phyloP scores from a whole-genome alignment of 2,113 vertebrate genomes.

The Clinocottus analis region DNA sequence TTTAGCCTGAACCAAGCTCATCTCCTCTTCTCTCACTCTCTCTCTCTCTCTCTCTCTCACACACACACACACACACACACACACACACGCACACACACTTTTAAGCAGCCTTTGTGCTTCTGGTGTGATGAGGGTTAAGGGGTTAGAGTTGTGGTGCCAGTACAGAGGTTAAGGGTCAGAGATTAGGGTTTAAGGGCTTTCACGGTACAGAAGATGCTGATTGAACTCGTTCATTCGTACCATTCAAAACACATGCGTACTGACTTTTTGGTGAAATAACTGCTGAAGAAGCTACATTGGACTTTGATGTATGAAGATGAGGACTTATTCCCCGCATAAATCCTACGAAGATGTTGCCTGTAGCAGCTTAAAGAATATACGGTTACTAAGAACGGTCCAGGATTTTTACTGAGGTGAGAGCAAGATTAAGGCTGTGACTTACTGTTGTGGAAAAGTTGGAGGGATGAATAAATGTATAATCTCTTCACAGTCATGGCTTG shows the following conservation, averaged over 20 bases:
- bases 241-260: slow-evolving; percentile 44
- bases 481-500: neutral
- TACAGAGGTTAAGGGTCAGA: slow-evolving; percentile 56
- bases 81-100: slow-evolving; percentile 25
- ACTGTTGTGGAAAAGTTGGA: neutral
- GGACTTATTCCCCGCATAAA: neutral
- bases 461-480: neutral
- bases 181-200: slow-evolving; percentile 64
- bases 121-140: slow-evolving; percentile 50
- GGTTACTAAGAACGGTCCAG: neutral
- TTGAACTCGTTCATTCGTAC: slow-evolving; percentile 37
- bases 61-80: slow-evolving; percentile 35
- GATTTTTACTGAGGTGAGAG: slow-evolving; percentile 5
- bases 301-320: slow-evolving; percentile 19
- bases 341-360: neutral
- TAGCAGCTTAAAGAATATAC: slow-evolving; percentile 19
- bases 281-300: neutral
- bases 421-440: slow-evolving; percentile 8
- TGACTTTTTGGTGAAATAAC: slow-evolving; percentile 15
- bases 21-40: slow-evolving; percentile 3
- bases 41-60: neutral
- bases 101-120: slow-evolving; percentile 52
- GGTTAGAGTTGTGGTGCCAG: slow-evolving; percentile 57
- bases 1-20: slow-evolving; percentile 66
- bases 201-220: slow-evolving; percentile 33